Evolutionary conservation across 2,888 invertebrate genomes (phyloP).

Genomic region (Doris montereyensis): DNA sequence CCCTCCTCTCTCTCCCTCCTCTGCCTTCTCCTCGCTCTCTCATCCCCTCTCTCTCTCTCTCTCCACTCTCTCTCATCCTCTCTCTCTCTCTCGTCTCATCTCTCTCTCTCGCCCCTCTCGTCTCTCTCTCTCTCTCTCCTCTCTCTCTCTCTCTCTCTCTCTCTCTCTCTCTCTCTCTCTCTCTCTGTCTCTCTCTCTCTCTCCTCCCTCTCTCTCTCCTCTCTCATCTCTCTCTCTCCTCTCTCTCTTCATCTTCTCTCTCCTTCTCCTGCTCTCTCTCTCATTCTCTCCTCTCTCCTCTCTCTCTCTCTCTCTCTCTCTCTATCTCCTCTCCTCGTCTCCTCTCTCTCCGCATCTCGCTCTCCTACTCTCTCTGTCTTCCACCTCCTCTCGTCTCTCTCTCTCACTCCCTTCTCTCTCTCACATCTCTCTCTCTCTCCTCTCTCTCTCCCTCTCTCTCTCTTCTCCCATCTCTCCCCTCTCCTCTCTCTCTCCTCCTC

Average conservation of each 20-base stretch:
- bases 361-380: too few species aligned
- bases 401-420: too few species aligned
- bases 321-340: too few species aligned
- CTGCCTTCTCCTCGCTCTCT: background rate
- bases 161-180: constrained; percentile 10
- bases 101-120: background rate
- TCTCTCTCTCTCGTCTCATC: background rate
- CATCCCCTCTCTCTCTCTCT: background rate
- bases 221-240: background rate
- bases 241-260: background rate
- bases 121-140: constrained; percentile 5
- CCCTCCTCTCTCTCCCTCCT: constrained; percentile 1
- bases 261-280: background rate
- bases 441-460: too few species aligned
- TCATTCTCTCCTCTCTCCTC: background rate
- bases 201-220: background rate
- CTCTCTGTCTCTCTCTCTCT: background rate
- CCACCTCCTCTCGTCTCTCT: too few species aligned
- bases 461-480: too few species aligned
- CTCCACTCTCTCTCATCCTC: background rate
- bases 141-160: constrained; percentile 29
- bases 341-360: too few species aligned
- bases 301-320: too few species aligned
- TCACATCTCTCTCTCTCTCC: too few species aligned
- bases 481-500: too few species aligned